A percentile compares a stretch with the other conserved stretches of the same genome.
Evolutionary conservation across 2,113 vertebrate species (phyloP).

Genomic region (Myodes glareolus): DNA sequence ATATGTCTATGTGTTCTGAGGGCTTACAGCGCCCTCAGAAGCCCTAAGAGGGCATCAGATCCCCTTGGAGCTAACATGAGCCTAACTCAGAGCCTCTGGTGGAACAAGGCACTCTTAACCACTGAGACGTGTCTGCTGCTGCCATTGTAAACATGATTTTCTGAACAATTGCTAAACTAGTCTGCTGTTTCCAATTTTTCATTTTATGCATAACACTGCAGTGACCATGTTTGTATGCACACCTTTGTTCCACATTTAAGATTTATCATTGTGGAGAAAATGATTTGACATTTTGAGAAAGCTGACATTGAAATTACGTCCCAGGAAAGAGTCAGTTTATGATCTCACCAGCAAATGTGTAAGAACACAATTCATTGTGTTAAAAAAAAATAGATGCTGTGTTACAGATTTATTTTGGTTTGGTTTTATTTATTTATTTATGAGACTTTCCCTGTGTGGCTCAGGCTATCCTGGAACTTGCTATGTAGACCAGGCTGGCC

Average conservation of each 20-base stretch:
- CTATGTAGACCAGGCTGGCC: not conserved
- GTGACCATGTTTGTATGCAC: not conserved
- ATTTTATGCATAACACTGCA: constrained; percentile 15
- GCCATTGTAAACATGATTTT: not conserved
- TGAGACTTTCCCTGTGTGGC: not conserved
- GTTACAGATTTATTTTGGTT: not conserved
- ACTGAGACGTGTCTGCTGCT: not conserved
- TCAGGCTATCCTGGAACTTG: not conserved
- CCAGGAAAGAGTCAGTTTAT: constrained; percentile 6
- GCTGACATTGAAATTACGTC: not conserved
- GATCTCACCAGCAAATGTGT: not conserved
- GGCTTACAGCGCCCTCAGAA: not conserved
- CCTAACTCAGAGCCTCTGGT: not conserved
- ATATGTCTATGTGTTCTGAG: not conserved
- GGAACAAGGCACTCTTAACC: not conserved
- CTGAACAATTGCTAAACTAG: not conserved
- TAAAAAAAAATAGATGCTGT: constrained; percentile 44
- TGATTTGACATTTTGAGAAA: constrained; percentile 11
- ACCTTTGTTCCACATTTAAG: not conserved
- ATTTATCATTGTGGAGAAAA: constrained; percentile 6
- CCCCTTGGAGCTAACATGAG: not conserved
- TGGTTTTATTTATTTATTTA: not conserved
- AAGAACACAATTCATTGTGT: not conserved
- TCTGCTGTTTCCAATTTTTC: constrained; percentile 36
- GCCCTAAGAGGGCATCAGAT: not conserved